These are phyloP conservation scores for Cylas formicarius DNA, from an alignment of 1,140 invertebrate species.

Conservation along the genomic window DNA sequence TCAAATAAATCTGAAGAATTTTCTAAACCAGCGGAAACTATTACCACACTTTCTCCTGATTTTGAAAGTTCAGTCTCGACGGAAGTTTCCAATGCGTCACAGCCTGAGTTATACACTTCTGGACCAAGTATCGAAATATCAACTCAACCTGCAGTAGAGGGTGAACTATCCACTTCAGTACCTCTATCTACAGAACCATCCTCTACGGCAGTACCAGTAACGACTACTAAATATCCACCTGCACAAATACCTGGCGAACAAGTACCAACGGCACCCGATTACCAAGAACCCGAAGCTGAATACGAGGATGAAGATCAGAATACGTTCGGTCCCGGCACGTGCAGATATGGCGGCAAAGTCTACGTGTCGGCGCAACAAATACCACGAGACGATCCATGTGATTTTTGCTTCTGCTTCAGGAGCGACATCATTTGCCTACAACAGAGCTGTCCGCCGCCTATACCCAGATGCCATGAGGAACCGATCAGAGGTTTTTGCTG, in stretches of 20 bases:
- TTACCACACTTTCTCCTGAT: no score
- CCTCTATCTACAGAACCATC: slow-evolving; percentile 13
- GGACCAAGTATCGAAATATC: slow-evolving; percentile 19
- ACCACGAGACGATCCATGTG: slow-evolving; percentile 85
- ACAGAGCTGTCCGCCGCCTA: slow-evolving; percentile 90
- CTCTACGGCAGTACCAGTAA: slow-evolving; percentile 22
- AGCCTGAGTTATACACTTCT: slow-evolving; percentile 22
- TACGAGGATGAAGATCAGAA: slow-evolving; percentile 64
- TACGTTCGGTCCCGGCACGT: slow-evolving; percentile 78
- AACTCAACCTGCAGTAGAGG: slow-evolving; percentile 20
- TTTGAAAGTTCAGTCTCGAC: no score
- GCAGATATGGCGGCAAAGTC: slow-evolving; percentile 82
- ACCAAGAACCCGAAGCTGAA: slow-evolving; percentile 47
- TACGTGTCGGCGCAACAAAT: slow-evolving; percentile 93
- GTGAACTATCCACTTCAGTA: slow-evolving; percentile 31
- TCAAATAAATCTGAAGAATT: neutral
- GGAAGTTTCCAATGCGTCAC: slow-evolving; percentile 9
- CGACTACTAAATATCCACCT: slow-evolving; percentile 23
- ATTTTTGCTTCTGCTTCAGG: slow-evolving; percentile 95
- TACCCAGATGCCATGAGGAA: slow-evolving; percentile 82
- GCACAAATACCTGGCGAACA: slow-evolving; percentile 23
- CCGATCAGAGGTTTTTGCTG: slow-evolving; percentile 90
- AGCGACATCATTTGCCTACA: slow-evolving; percentile 92
- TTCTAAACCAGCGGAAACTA: neutral
- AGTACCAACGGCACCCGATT: slow-evolving; percentile 29